Base-by-base conservation (phyloP, 2,797 vertebrate species). In the Sebastes paucispinis region DNA sequence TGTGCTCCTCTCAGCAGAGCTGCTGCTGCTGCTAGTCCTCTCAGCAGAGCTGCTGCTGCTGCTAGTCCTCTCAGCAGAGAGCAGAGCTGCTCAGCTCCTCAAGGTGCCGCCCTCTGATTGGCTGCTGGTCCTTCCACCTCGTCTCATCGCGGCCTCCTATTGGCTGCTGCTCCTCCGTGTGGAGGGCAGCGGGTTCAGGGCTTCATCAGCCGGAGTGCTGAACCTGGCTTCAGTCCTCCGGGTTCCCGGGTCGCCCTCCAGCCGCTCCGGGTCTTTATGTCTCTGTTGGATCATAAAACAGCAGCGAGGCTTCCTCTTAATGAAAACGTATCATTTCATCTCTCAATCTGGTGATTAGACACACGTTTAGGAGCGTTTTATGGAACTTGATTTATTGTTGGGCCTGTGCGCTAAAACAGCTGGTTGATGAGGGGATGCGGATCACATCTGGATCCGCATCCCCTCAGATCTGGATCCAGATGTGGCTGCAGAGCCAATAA, bases 121-220 rank as follows among this genome's bases (percentile, higher is more conserved):
- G 88, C 78, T 54, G 59, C 1, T 8, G 0, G 1, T 6, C 25
- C 25, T 6, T 1, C 22, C 25, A 66, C 84, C 13, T 68, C 43
- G 16, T 64, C n/a, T 74, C 63, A 94, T 92, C 8, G 3, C 55
- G 13, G 0, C 0, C 2, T 81, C 36, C 74, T 2, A 94, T 94
- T 94, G 93, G 93, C 73, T 47, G 8, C 1, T 5, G 1, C 0
- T 0, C 7, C 3, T 1, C 0, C 0, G 93, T 89, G 85, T 87
- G 72, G 84, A 90, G 93, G 93, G 92, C 92, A 92, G 6, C 71
- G 87, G 88, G 92, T 92, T 94, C 90, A 91, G 81, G 87, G 47
- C 90, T 93, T 94, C 91, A 95, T 95, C 94, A 95, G 83, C 87
- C 79, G 77, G 86, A 95, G 93, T 94, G 93, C 91, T 88, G 31